phyloP scores from a whole-genome alignment of 2,797 vertebrate genomes.

The Galagoides demidoff region DNA sequence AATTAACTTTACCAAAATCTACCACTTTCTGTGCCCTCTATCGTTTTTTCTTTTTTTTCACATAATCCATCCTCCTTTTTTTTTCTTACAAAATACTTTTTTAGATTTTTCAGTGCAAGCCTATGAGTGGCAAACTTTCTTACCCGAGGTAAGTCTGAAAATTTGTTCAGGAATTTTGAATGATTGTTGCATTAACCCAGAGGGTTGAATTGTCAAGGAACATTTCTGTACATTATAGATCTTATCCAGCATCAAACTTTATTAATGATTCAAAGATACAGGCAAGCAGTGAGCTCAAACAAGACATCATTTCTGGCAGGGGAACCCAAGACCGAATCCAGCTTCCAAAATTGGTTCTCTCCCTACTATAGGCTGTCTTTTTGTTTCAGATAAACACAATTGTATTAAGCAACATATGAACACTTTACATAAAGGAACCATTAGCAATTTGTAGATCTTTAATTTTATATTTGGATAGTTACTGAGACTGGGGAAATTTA shows the following conservation, averaged over 20 bases:
- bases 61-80: not conserved
- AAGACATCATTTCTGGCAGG: slow-evolving; percentile 56
- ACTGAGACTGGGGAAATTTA: not conserved
- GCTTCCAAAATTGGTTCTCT: slow-evolving; percentile 20
- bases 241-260: slow-evolving; percentile 18
- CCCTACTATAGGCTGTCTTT: slow-evolving; percentile 16
- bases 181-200: slow-evolving; percentile 9
- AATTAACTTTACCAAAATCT: slow-evolving; percentile 31
- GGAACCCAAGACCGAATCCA: not conserved
- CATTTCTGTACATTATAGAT: not conserved
- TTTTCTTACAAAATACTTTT: not conserved
- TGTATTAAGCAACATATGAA: not conserved
- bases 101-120: not conserved
- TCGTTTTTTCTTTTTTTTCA: not conserved
- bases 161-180: slow-evolving; percentile 30
- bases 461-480: not conserved
- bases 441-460: not conserved
- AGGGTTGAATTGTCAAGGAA: not conserved
- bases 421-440: slow-evolving; percentile 26
- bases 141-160: not conserved
- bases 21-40: not conserved
- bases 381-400: slow-evolving; percentile 26
- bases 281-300: not conserved
- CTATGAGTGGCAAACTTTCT: slow-evolving; percentile 1
- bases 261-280: slow-evolving; percentile 50